A percentile compares a stretch with the other conserved stretches of the same genome.
Conservation (phyloP, 1,140 invertebrate genomes). For the Leptoteleia sp. region DNA sequence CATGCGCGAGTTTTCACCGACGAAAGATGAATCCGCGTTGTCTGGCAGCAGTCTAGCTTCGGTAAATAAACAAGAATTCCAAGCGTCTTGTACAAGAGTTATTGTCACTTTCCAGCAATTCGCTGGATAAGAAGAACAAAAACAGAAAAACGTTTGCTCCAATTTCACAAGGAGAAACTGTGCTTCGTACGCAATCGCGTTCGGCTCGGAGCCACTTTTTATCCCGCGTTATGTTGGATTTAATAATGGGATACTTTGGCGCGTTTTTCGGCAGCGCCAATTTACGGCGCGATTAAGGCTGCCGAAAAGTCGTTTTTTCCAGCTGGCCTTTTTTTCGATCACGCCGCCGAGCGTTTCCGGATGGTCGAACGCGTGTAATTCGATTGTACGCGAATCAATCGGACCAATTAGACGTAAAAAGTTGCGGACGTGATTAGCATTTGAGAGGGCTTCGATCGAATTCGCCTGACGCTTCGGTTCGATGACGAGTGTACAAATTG, state of each 20-base stretch:
- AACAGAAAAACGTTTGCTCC: conserved; percentile 44
- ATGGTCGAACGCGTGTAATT: background rate
- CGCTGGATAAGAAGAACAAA: conserved; percentile 31
- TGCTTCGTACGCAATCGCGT: conserved; percentile 30
- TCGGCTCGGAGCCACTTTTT: conserved; percentile 39
- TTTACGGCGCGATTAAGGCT: no score
- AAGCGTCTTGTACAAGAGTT: conserved; percentile 37
- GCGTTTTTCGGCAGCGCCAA: no score
- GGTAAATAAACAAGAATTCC: conserved; percentile 25
- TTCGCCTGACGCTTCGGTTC: no score
- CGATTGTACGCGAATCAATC: background rate
- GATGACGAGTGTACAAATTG: no score
- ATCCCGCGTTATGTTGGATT: background rate
- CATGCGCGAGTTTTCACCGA: conserved; percentile 1
- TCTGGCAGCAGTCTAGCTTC: conserved; percentile 33
- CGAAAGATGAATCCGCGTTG: conserved; percentile 27
- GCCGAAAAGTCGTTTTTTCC: no score
- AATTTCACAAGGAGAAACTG: conserved; percentile 62
- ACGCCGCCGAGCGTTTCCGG: no score
- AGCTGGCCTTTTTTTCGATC: no score
- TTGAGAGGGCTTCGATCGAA: no score
- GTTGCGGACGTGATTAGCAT: no score
- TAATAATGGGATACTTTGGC: conserved; percentile 1
- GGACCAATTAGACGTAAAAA: no score
- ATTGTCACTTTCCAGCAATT: conserved; percentile 49